These are phyloP conservation scores for Aselliscus stoliczkanus DNA, from an alignment of 2,797 vertebrate species.

Conservation along the genomic window DNA sequence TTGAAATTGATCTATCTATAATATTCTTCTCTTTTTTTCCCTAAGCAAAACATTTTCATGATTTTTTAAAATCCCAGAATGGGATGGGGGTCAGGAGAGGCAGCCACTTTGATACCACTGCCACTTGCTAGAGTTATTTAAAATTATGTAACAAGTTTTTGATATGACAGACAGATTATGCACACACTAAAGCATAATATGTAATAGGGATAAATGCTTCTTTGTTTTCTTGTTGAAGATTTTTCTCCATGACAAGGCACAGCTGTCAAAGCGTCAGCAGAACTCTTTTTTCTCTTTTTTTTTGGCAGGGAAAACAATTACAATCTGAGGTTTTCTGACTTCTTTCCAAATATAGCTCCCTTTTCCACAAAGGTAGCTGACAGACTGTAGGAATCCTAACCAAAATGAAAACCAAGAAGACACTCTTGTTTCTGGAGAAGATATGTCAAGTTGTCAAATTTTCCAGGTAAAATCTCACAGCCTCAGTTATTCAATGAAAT, in stretches of 20 bases:
- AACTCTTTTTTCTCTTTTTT: slow-evolving; percentile 45
- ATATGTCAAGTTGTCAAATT: slow-evolving; percentile 52
- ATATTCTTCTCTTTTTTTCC: slow-evolving; percentile 30
- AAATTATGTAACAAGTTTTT: not conserved
- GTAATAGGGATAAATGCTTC: slow-evolving; percentile 47
- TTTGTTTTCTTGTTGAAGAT: slow-evolving; percentile 60
- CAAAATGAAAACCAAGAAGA: slow-evolving; percentile 51
- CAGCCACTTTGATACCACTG: not conserved
- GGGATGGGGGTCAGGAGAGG: not conserved
- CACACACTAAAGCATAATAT: slow-evolving; percentile 20
- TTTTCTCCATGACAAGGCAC: slow-evolving; percentile 67
- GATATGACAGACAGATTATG: slow-evolving; percentile 53
- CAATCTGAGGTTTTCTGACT: slow-evolving; percentile 65
- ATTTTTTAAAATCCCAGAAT: slow-evolving; percentile 23
- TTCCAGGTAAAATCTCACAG: slow-evolving; percentile 18
- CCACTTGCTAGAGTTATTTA: slow-evolving; percentile 39
- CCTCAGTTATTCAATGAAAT: slow-evolving; percentile 41
- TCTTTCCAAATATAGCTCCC: slow-evolving; percentile 69
- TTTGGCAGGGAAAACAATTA: slow-evolving; percentile 69
- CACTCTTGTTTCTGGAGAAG: slow-evolving; percentile 39
- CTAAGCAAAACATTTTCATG: slow-evolving; percentile 23
- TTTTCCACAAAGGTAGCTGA: slow-evolving; percentile 63
- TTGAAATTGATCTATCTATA: slow-evolving; percentile 40
- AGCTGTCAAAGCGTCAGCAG: slow-evolving; percentile 65
- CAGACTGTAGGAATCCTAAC: slow-evolving; percentile 53